phyloP scores from a whole-genome alignment of 2,888 invertebrate species.

The Amblyjoppa fuscipennis region DNA sequence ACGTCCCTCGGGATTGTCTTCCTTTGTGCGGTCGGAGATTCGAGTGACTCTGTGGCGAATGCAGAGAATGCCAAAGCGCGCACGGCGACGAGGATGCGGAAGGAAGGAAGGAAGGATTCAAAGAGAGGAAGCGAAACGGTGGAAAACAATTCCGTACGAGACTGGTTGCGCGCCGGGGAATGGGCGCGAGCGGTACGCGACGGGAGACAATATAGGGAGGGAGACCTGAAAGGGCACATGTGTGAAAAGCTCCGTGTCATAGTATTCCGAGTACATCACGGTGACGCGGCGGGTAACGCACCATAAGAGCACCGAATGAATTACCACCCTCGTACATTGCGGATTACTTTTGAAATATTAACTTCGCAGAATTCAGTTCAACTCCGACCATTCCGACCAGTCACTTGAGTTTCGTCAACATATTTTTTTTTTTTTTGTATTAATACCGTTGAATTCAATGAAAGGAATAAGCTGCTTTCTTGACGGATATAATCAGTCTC shows the following conservation, averaged over 20 bases:
- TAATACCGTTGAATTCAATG: neutral
- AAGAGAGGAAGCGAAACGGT: constrained; percentile 39
- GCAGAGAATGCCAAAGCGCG: constrained; percentile 42
- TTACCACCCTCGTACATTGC: neutral
- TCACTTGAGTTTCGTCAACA: neutral
- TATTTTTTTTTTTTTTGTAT: neutral
- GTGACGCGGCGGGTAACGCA: neutral
- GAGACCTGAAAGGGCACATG: constrained; percentile 1
- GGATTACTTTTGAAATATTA: constrained; percentile 7
- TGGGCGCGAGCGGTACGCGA: constrained; percentile 33
- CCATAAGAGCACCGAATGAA: neutral
- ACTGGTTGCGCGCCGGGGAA: constrained; percentile 4
- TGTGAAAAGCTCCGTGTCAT: constrained; percentile 3
- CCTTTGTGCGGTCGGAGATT: constrained; percentile 65
- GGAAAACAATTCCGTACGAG: constrained; percentile 57
- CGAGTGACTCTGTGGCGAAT: constrained; percentile 57
- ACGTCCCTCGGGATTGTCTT: constrained; percentile 62
- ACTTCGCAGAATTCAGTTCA: neutral
- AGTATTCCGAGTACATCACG: neutral
- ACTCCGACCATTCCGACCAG: neutral
- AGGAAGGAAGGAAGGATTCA: constrained; percentile 44
- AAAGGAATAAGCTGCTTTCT: too few species aligned
- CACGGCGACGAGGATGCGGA: constrained; percentile 26
- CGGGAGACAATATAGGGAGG: constrained; percentile 30
- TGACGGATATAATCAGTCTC: too few species aligned